Evolutionary conservation across 2,797 vertebrate species (phyloP).

Genomic region (Chaetophractus vellerosus): DNA sequence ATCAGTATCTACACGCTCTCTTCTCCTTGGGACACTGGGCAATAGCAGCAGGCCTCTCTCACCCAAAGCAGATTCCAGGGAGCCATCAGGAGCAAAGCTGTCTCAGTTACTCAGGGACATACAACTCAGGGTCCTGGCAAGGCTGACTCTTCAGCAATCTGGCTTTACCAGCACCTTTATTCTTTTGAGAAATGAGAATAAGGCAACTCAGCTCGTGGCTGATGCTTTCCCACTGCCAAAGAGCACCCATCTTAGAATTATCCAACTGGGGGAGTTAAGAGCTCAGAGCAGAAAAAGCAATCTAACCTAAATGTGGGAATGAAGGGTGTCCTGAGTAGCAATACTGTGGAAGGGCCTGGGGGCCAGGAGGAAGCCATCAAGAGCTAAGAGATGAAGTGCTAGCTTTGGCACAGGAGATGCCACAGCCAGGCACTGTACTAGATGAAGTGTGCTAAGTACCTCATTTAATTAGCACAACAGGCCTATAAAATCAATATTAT

Average conservation of each 20-base stretch:
- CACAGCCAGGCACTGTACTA: background rate
- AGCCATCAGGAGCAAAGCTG: background rate
- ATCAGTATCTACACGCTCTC: background rate
- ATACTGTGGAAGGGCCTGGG: background rate
- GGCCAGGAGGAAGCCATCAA: background rate
- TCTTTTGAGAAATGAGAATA: background rate
- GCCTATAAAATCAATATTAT: conserved; percentile 26
- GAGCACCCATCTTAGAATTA: background rate
- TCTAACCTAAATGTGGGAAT: background rate
- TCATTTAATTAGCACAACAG: conserved; percentile 59
- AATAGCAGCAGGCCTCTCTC: background rate
- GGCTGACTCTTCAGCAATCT: background rate
- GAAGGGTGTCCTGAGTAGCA: background rate
- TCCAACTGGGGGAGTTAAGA: background rate
- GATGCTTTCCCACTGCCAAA: background rate
- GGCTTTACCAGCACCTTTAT: background rate
- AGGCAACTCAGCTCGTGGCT: background rate
- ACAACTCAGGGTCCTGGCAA: background rate
- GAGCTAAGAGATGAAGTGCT: background rate
- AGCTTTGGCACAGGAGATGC: background rate
- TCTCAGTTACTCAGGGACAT: background rate
- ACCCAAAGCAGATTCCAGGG: background rate
- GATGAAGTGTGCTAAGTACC: background rate
- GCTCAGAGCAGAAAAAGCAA: background rate
- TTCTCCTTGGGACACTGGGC: background rate